A percentile compares a stretch with the other conserved stretches of the same genome.
Conservation (phyloP, 2,888 invertebrate genomes). For the Onthophagus sagittarius region DNA sequence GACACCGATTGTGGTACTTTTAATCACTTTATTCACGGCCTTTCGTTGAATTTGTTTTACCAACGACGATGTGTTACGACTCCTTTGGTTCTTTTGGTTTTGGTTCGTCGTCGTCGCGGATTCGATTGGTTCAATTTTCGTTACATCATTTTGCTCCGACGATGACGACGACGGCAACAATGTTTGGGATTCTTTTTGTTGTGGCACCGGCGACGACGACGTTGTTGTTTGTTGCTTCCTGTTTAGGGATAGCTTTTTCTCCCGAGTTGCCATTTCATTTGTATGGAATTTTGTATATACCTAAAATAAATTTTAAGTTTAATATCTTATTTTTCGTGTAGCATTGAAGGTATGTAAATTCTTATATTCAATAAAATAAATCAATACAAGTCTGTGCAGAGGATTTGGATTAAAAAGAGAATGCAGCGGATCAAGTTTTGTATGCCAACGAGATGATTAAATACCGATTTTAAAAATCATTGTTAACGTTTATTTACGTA, state of each 20-base stretch:
- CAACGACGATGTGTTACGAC: conserved; percentile 16
- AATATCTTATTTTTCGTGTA: neutral
- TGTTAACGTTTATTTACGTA: no score
- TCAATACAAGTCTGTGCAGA: no score
- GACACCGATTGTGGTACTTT: conserved; percentile 37
- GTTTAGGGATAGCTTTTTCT: conserved; percentile 43
- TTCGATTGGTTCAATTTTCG: conserved; percentile 24
- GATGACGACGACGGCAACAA: no score
- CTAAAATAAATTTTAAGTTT: neutral
- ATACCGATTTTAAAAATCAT: no score
- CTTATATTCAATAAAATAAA: no score
- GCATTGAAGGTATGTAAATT: no score
- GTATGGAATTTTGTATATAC: conserved; percentile 12
- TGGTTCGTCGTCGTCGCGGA: conserved; percentile 32
- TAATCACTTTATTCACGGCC: conserved; percentile 26
- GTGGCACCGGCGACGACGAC: conserved; percentile 36
- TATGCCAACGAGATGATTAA: no score
- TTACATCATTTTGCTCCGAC: no score
- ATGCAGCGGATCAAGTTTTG: no score
- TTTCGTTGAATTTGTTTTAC: conserved; percentile 27
- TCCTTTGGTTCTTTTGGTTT: conserved; percentile 20
- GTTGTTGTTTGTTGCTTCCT: conserved; percentile 38
- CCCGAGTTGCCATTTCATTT: conserved; percentile 50
- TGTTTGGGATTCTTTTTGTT: conserved; percentile 35
- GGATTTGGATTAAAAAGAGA: no score